phyloP scores from a whole-genome alignment of 2,113 vertebrate genomes.

The Candoia aspera region DNA sequence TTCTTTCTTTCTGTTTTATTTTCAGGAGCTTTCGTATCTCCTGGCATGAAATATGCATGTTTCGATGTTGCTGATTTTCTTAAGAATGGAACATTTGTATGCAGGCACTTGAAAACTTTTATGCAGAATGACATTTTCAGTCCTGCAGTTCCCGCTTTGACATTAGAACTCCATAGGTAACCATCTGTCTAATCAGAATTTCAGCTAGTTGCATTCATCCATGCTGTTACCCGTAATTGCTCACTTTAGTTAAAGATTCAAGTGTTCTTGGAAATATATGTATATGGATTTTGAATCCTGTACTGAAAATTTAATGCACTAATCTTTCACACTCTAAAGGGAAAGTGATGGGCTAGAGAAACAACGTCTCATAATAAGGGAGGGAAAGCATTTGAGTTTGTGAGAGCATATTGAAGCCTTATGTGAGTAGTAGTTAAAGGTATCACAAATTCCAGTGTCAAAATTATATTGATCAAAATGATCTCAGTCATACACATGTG shows the following conservation, averaged over 20 bases:
- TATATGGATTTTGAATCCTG: neutral
- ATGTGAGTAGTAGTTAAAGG: no score
- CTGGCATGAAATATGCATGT: constrained; percentile 10
- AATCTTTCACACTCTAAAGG: neutral
- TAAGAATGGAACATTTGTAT: neutral
- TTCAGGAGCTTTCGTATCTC: neutral
- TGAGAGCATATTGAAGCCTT: neutral
- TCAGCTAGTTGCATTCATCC: neutral
- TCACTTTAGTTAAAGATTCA: neutral
- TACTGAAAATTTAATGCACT: neutral
- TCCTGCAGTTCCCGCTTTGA: neutral
- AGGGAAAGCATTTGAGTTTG: neutral
- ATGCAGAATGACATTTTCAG: neutral
- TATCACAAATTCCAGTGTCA: neutral
- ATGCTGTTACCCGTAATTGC: neutral
- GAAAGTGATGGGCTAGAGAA: neutral
- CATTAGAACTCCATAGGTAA: neutral
- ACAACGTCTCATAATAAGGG: neutral
- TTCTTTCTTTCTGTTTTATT: neutral
- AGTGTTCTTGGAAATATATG: neutral
- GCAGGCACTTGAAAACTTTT: neutral
- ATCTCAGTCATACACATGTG: neutral
- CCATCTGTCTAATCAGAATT: neutral
- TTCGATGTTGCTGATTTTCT: neutral
- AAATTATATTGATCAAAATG: neutral